Base-by-base conservation (phyloP, 2,888 invertebrate genomes). In the Andrena flavipes region DNA sequence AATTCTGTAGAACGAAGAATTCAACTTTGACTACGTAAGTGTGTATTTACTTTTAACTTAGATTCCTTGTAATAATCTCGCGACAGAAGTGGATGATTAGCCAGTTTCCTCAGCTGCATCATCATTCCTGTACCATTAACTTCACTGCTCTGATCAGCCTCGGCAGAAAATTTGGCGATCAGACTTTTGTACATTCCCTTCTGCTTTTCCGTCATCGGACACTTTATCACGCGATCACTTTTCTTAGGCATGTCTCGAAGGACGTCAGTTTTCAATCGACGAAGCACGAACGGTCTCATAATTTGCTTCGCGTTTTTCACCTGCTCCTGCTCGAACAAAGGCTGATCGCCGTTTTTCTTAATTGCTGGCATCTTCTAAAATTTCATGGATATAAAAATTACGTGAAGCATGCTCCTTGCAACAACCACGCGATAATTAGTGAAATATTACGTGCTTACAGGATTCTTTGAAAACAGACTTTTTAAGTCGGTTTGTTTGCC, bases 231-330 rank as follows among this genome's bases (percentile, higher is more conserved):
- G 68, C 95, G 94, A 84, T 98, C 97, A 2, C 95, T 95, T 94
- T 99, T 99, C 89, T 95, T 94, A 0, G 99, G 99, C 89, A 99
- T 94, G 94, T 98, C 97, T 76, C 96, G 96, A 0, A 98, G 95
- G 0, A 99, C 99, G 89, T 99, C 98, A 29, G 95, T 94, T 94
- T 99, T 99, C 64, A 99, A 94, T 76, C 99, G 95, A 23, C 99
- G 95, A 62, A 99, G 95, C 2, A 99, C 96, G 93, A 99, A 99
- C 0, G 99, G 99, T 93, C 97, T 97, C 97, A 99, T 98, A 87
- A 99, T 99, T 68, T 97, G 95, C 93, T 99, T 99, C 0, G 99
- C 99, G 91, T 99, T 98, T 16, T 96, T 96, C 60, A 99, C 97
- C 93, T 98, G 97, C 76, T 97, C 97, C 91, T 96, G 96, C 92